Conservation (phyloP, 2,888 invertebrate genomes). For the Erpobdella octoculata region DNA sequence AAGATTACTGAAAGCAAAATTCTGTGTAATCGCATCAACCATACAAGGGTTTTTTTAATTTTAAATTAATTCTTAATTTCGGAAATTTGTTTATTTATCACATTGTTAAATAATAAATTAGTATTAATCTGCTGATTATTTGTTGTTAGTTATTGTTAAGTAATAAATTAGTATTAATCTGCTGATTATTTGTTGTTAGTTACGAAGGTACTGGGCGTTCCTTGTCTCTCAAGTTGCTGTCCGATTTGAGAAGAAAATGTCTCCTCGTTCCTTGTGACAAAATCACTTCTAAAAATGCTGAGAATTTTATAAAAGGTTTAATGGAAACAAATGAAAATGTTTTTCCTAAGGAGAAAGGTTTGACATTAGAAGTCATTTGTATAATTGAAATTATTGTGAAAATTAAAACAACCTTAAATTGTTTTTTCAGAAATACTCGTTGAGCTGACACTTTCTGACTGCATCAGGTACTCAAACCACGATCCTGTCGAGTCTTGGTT, state of each 20-base stretch:
- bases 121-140: background rate
- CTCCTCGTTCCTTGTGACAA: background rate
- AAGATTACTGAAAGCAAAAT: slow-evolving; percentile 76
- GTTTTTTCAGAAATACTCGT: slow-evolving; percentile 43
- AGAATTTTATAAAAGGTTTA: too few relatives aligned
- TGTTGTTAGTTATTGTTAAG: background rate
- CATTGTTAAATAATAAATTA: background rate
- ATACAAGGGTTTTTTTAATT: slow-evolving; percentile 66
- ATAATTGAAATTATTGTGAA: background rate
- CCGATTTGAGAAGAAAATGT: slow-evolving; percentile 62
- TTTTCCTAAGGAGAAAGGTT: too few relatives aligned
- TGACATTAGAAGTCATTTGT: too few relatives aligned
- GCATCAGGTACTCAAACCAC: slow-evolving; percentile 76
- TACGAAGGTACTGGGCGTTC: slow-evolving; percentile 97
- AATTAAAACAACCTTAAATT: background rate
- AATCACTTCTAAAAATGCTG: too few relatives aligned
- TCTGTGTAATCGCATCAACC: slow-evolving; percentile 90
- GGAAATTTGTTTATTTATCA: background rate
- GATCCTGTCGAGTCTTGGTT: slow-evolving; percentile 88
- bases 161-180: background rate
- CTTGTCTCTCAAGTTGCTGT: slow-evolving; percentile 82
- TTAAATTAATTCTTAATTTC: background rate
- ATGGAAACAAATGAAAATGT: too few relatives aligned
- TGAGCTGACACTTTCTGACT: slow-evolving; percentile 72
- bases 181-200: slow-evolving; percentile 45